These are phyloP conservation scores for Excalfactoria chinensis DNA, from an alignment of 2,113 vertebrate species.

Conservation along the genomic window DNA sequence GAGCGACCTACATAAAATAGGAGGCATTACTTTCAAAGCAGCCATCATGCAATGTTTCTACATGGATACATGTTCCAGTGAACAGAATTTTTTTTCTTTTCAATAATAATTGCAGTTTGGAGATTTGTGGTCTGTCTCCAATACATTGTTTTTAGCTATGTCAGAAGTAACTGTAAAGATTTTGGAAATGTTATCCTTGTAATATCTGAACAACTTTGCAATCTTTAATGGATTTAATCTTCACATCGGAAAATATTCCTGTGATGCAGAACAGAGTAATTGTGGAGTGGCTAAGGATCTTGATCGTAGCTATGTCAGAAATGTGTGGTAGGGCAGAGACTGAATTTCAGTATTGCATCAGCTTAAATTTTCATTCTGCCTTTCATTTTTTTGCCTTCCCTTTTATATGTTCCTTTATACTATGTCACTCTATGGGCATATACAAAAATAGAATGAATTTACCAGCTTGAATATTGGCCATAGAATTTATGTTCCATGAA, in stretches of 20 bases:
- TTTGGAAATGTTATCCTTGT: not conserved
- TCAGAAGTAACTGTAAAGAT: not conserved
- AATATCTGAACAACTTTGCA: slow-evolving; percentile 7
- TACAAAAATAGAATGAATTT: not conserved
- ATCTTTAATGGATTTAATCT: slow-evolving; percentile 21
- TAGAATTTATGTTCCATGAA: not conserved
- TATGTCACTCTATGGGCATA: not conserved
- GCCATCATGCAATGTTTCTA: not conserved
- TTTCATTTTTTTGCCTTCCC: not conserved
- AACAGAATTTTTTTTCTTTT: not conserved
- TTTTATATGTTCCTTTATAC: not conserved
- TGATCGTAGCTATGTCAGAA: not conserved
- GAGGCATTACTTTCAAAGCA: too few species aligned
- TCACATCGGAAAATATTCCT: slow-evolving; percentile 23
- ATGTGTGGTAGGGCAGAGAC: not conserved
- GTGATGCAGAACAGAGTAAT: slow-evolving; percentile 37
- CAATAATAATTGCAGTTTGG: not conserved
- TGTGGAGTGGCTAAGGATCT: slow-evolving; percentile 12
- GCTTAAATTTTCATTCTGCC: not conserved
- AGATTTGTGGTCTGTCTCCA: not conserved
- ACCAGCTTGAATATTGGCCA: not conserved
- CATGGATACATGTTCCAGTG: not conserved
- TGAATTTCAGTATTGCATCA: not conserved
- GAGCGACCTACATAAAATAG: too few species aligned
- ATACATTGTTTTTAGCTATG: not conserved